Evolutionary conservation across 1,140 invertebrate species (phyloP), one percentile per base, ranked within the genome.

Genomic region (Aphelenchoides fujianensis): DNA sequence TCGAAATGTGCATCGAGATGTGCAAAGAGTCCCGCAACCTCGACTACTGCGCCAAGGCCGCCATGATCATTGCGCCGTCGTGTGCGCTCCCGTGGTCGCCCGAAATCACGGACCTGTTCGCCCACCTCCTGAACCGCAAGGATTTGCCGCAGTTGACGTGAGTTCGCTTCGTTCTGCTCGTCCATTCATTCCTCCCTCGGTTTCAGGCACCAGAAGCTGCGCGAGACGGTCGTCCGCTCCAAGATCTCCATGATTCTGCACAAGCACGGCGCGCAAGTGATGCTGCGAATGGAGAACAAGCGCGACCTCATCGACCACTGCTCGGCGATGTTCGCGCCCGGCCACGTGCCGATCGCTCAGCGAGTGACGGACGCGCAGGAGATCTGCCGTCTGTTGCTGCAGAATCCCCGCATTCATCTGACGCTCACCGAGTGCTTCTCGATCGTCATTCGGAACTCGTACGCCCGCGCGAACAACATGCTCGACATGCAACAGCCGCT

Each of bases 1-100:
- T 59, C 34, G 7, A 5, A 7, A 59, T 59, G 12, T 59, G 55
- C 34, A 59, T 59, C 19, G 55, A 59, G 5, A 59, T 59, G 55
- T 59, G 55, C 55, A 59, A 59, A 19, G 28, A 30, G 55, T 59
- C 34, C 34, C 5, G 5, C 55, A 59, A 59, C 19, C 5, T 30
- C 7, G 55, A 59, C 34, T 59, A 7, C 55, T 19, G 55, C 34
- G 5, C 55, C 34, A 19, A 59, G 34, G 55, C 55, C 34, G 55
- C 55, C 7, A 59, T 59, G 55, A 23, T 59, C 5, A 59, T 59
- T 59, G 55, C 55, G 5, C 55, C 55, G 19, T 30, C 27, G 28
- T 19, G 55, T 59, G 5, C 28, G 34, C 19, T 59, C 5, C 55
- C 55, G 5, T 59, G 55, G 55, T 59, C 55, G 7, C 23, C 55